Conservation (phyloP, 2,888 invertebrate species). For the Epirrita christyi region DNA sequence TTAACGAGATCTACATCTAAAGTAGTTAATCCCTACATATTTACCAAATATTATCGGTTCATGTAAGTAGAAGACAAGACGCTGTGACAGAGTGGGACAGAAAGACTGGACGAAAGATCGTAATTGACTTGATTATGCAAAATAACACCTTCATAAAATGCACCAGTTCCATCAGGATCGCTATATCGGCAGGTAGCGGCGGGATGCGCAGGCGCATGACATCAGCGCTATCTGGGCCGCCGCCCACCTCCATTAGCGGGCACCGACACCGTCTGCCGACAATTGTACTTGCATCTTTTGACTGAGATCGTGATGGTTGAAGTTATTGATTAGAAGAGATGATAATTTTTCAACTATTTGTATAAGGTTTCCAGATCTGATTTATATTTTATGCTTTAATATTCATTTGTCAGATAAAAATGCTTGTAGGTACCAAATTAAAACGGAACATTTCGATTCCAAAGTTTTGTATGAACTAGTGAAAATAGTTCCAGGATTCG, state of each 20-base stretch:
- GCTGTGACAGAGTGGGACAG: no score
- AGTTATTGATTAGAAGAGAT: constrained; percentile 17
- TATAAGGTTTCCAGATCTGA: constrained; percentile 20
- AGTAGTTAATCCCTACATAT: no score
- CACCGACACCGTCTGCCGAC: constrained; percentile 48
- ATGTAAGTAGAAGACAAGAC: no score
- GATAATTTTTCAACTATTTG: constrained; percentile 21
- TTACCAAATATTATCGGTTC: no score
- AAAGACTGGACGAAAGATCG: no score
- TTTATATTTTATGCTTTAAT: constrained; percentile 10
- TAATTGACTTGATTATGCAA: background rate
- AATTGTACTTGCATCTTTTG: constrained; percentile 42
- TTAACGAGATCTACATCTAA: no score
- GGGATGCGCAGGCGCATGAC: constrained; percentile 56
- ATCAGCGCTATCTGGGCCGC: constrained; percentile 63
- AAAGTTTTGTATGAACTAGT: no score
- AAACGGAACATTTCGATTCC: no score
- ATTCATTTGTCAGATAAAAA: constrained; percentile 6
- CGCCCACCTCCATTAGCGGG: constrained; percentile 71
- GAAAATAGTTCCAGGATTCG: no score
- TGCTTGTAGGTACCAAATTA: background rate
- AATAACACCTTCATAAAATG: constrained; percentile 17
- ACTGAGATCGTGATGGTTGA: constrained; percentile 21
- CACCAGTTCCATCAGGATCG: constrained; percentile 27
- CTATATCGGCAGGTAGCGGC: constrained; percentile 29